A percentile compares a stretch with the other conserved stretches of the same genome.
These are phyloP conservation scores for Thymelicus acteon DNA, from an alignment of 2,888 invertebrate genomes.

Conservation along the genomic window DNA sequence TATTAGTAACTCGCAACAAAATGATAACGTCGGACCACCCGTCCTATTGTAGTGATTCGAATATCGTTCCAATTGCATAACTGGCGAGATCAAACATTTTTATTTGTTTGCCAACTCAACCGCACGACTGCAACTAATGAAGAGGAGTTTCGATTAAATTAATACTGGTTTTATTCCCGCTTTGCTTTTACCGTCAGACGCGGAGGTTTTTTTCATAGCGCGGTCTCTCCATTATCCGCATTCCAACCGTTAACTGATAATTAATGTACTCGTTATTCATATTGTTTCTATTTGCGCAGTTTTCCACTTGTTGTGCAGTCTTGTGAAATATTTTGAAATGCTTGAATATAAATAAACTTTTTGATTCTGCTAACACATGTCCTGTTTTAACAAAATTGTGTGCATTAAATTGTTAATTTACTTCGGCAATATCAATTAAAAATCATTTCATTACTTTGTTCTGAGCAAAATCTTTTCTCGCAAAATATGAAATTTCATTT, in stretches of 20 bases:
- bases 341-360: constrained; percentile 3
- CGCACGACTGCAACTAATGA: constrained; percentile 80
- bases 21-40: constrained; percentile 55
- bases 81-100: constrained; percentile 79
- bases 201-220: constrained; percentile 58
- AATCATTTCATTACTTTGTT: constrained; percentile 4
- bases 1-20: constrained; percentile 49
- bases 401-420: neutral
- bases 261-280: constrained; percentile 63
- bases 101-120: constrained; percentile 80
- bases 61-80: constrained; percentile 73
- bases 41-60: constrained; percentile 71
- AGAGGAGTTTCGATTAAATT: constrained; percentile 81
- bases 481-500: neutral
- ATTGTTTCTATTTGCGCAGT: constrained; percentile 41
- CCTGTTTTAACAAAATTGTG: neutral
- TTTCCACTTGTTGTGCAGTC: constrained; percentile 50
- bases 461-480: neutral
- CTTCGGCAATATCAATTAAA: neutral
- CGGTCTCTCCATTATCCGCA: constrained; percentile 51
- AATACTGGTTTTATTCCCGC: constrained; percentile 73
- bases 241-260: constrained; percentile 66
- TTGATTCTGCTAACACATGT: neutral
- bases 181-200: constrained; percentile 59
- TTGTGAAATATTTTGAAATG: constrained; percentile 9